Evolutionary conservation across 2,888 invertebrate genomes (phyloP), one percentile per base, ranked within the genome.

Genomic region (Autographa gamma): DNA sequence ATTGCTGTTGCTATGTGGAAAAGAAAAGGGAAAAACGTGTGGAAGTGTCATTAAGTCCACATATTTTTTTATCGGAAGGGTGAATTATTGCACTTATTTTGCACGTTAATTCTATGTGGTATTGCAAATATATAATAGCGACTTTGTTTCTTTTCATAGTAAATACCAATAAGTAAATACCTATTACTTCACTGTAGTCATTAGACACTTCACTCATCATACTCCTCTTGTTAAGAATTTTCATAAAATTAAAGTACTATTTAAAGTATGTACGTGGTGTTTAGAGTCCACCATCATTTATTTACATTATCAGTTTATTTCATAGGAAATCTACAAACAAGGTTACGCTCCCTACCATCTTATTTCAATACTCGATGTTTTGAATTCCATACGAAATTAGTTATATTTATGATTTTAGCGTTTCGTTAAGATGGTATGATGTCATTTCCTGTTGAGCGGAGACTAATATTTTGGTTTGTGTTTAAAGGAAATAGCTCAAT

Each of bases 301-400:
- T n/a, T 63, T 63, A 67, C 43, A 60, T 25, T 1, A 60, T 59
- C 31, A 65, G 65, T 68, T 68, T 68, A 52, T 59, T 48, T 64
- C 48, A 18, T 11, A 68, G 31, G 60, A 31, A 56, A 43, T 61
- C 56, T 32, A 31, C 48, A 19, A 56, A n/a, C 32, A 66, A 62
- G 66, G 70, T 70, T 59, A 59, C 32, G 13, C 19, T 43, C 16
- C 8, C 41, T 14, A 54, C n/a, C 25, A 48, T 14, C 60, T 68
- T 34, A 14, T 52, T 41, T n/a, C 48, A 48, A 60, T 41, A n/a
- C 43, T 16, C 62, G 41, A 13, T 48, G 59, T 38, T 13, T 69
- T 25, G 11, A 60, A 59, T 14, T 19, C 19, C 59, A 34, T 43
- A 41, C 32, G 14, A 66, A 66, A 43, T 67, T n/a, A 31, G 13